phyloP scores from a whole-genome alignment of 2,888 invertebrate species.

The Euplagia quadripunctaria region DNA sequence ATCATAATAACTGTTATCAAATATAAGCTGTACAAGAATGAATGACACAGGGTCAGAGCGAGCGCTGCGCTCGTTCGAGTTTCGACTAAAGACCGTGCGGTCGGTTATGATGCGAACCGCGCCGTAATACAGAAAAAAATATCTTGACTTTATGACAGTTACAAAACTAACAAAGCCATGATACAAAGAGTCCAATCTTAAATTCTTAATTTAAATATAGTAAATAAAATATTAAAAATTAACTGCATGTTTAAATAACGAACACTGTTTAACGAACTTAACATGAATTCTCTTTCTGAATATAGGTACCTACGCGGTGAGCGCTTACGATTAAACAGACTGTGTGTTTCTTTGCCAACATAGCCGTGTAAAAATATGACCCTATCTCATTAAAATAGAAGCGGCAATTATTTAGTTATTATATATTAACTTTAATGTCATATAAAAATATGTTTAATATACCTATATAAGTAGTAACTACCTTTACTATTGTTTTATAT shows the following conservation, averaged over 20 bases:
- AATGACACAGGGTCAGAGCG: slow-evolving; percentile 54
- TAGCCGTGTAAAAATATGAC: neutral
- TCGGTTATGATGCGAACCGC: neutral
- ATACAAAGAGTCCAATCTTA: neutral
- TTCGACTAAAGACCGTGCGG: slow-evolving; percentile 1
- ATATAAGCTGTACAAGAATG: slow-evolving; percentile 50
- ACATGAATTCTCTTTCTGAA: too few relatives aligned
- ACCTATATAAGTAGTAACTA: neutral
- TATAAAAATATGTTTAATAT: neutral
- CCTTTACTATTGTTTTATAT: neutral
- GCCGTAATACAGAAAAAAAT: neutral
- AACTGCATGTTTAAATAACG: too few relatives aligned
- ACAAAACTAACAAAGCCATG: neutral
- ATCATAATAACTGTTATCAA: slow-evolving; percentile 60
- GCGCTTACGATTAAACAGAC: too few relatives aligned
- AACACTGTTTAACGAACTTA: too few relatives aligned
- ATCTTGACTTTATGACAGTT: neutral
- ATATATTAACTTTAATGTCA: neutral
- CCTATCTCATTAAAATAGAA: too few relatives aligned
- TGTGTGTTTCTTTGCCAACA: neutral
- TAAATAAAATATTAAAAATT: too few relatives aligned
- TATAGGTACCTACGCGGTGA: too few relatives aligned
- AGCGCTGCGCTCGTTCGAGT: slow-evolving; percentile 10
- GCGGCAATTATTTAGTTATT: too few relatives aligned
- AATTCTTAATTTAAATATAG: neutral